phyloP scores from a whole-genome alignment of 2,797 vertebrate genomes.

The Melanogrammus aeglefinus region DNA sequence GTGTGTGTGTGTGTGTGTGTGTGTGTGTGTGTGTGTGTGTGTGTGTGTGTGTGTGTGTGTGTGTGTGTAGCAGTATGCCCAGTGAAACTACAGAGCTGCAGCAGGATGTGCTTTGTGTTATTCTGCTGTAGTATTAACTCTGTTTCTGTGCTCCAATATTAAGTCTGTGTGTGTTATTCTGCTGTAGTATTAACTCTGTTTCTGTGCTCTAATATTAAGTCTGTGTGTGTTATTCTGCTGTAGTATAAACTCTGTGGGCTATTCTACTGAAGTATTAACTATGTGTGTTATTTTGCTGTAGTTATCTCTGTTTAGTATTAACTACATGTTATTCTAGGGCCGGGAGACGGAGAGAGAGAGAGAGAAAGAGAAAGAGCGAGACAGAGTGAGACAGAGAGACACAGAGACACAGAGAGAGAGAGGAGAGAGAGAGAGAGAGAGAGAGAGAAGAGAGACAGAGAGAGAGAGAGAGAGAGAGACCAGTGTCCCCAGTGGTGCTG shows the following conservation, averaged over 20 bases:
- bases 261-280: not conserved
- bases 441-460: conserved; percentile 10
- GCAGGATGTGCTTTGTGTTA: not conserved
- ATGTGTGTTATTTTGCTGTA: too few relatives aligned
- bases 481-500: conserved; percentile 34
- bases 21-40: not conserved
- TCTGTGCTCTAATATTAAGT: too few relatives aligned
- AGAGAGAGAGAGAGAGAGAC: not conserved
- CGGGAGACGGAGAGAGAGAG: not conserved
- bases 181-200: conserved; percentile 3
- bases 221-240: conserved; percentile 30
- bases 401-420: not conserved
- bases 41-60: not conserved
- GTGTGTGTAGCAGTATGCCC: conserved; percentile 36
- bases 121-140: conserved; percentile 8
- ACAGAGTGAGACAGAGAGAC: not conserved
- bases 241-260: conserved; percentile 21
- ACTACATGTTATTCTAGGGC: conserved; percentile 38
- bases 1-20: not conserved
- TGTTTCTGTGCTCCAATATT: not conserved
- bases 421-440: not conserved
- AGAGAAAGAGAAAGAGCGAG: conserved; percentile 15
- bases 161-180: conserved; percentile 13
- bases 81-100: conserved; percentile 46
- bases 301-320: too few relatives aligned